A percentile compares a stretch with the other conserved stretches of the same genome.
These are phyloP conservation scores for Drosophila fungiperda DNA, from an alignment of 2,888 invertebrate species.

Conservation along the genomic window DNA sequence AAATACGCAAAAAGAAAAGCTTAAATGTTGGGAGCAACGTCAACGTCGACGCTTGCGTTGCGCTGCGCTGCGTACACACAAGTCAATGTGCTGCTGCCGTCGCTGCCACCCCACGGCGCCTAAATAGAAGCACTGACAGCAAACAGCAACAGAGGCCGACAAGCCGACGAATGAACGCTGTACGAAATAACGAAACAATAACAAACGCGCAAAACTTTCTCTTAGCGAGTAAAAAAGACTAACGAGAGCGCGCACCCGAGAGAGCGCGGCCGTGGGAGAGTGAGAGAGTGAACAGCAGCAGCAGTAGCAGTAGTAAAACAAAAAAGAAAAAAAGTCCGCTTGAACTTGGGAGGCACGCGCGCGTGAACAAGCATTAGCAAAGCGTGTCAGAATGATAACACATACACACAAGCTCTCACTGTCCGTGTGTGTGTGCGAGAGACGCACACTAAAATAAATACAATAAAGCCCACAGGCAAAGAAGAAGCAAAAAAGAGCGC, in stretches of 20 bases:
- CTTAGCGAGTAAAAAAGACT: conserved; percentile 56
- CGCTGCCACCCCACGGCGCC: conserved; percentile 10
- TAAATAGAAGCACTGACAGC: conserved; percentile 9
- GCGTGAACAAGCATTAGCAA: conserved; percentile 75
- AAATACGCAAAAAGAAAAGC: conserved; percentile 53
- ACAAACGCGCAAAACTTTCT: conserved; percentile 79
- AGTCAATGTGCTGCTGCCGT: conserved; percentile 67
- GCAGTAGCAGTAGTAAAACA: conserved; percentile 15
- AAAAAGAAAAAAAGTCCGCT: conserved; percentile 41
- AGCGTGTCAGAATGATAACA: conserved; percentile 79
- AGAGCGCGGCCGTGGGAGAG: conserved; percentile 3
- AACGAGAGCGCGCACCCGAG: conserved; percentile 38
- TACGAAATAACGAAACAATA: conserved; percentile 80
- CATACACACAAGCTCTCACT: conserved; percentile 19
- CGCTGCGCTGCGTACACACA: conserved; percentile 35
- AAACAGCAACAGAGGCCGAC: conserved; percentile 35
- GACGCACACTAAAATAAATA: conserved; percentile 24
- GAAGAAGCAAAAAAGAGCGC: conserved; percentile 29
- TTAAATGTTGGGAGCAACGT: conserved; percentile 40
- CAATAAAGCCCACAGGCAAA: conserved; percentile 40
- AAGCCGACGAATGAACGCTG: conserved; percentile 65
- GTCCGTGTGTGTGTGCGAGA: conserved; percentile 6
- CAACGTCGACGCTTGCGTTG: conserved; percentile 22
- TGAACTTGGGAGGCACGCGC: conserved; percentile 81
- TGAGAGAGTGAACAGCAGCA: conserved; percentile 16